Percentiles rank a stretch among this genome's conserved stretches.
Conservation (phyloP, 2,113 vertebrate species). For the Xyrauchen texanus region DNA sequence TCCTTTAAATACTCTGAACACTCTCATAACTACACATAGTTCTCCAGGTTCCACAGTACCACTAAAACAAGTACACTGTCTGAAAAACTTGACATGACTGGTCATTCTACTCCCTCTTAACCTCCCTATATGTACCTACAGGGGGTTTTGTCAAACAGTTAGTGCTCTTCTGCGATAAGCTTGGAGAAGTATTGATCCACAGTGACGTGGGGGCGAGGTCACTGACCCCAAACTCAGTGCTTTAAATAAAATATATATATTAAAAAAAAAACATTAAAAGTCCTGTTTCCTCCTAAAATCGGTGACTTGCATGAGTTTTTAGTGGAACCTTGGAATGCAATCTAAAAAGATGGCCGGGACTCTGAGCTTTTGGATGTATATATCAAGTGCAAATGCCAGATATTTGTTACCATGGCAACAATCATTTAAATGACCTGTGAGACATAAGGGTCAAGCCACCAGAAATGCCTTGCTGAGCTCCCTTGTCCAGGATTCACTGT, state of each 20-base stretch:
- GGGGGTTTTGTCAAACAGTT: constrained; percentile 89
- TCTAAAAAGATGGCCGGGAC: too few relatives aligned
- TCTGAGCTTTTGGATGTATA: too few relatives aligned
- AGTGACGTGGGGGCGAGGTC: constrained; percentile 65
- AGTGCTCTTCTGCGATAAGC: constrained; percentile 89
- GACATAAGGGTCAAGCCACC: neutral
- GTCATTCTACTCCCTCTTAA: constrained; percentile 34
- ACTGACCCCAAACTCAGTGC: constrained; percentile 42
- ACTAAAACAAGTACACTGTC: constrained; percentile 7
- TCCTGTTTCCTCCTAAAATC: neutral
- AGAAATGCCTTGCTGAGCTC: neutral
- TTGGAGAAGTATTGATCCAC: constrained; percentile 90
- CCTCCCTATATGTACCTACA: constrained; percentile 89
- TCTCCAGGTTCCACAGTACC: neutral
- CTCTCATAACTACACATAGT: neutral
- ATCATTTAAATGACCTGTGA: neutral
- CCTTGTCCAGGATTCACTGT: neutral
- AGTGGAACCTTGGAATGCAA: too few relatives aligned
- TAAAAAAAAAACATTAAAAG: neutral
- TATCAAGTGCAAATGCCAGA: neutral
- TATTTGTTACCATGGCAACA: neutral
- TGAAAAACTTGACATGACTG: neutral
- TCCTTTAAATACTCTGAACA: too few relatives aligned
- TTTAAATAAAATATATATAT: too few relatives aligned
- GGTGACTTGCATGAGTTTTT: neutral